Conservation (phyloP, 2,113 vertebrate species). For the Macquaria ambigua region DNA sequence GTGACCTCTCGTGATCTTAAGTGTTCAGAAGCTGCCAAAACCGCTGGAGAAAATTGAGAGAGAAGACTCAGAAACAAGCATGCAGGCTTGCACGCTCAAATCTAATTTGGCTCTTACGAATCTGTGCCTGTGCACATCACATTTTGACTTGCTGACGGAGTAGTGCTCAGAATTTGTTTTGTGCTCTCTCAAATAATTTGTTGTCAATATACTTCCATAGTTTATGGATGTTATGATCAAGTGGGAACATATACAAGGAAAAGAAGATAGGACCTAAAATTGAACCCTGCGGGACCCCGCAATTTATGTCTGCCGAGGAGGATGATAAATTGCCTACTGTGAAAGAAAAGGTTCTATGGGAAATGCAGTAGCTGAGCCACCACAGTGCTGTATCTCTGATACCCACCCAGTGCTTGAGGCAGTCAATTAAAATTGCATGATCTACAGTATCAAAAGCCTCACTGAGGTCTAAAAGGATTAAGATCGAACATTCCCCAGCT, state of each 20-base stretch:
- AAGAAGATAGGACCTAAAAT: constrained; percentile 40
- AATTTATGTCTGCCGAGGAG: constrained; percentile 43
- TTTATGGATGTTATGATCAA: constrained; percentile 31
- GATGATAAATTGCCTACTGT: constrained; percentile 53
- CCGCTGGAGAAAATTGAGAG: neutral
- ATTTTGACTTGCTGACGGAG: neutral
- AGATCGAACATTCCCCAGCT: constrained; percentile 46
- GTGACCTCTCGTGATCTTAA: neutral
- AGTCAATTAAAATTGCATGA: constrained; percentile 73
- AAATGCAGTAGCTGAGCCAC: constrained; percentile 63
- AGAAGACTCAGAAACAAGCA: neutral
- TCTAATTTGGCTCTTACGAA: neutral
- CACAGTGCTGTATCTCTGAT: constrained; percentile 55
- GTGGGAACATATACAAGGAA: constrained; percentile 22
- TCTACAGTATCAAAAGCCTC: constrained; percentile 62
- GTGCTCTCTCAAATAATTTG: neutral
- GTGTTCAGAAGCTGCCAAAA: neutral
- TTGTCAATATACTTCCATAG: neutral
- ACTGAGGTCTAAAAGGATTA: constrained; percentile 64
- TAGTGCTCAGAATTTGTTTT: neutral
- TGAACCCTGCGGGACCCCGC: constrained; percentile 58
- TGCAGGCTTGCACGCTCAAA: neutral
- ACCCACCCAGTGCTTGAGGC: constrained; percentile 52
- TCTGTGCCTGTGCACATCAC: neutral
- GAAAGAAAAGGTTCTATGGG: constrained; percentile 53